A percentile compares a stretch with the other conserved stretches of the same genome.
Evolutionary conservation across 2,888 invertebrate species (phyloP).

Genomic region (Aelia acuminata): DNA sequence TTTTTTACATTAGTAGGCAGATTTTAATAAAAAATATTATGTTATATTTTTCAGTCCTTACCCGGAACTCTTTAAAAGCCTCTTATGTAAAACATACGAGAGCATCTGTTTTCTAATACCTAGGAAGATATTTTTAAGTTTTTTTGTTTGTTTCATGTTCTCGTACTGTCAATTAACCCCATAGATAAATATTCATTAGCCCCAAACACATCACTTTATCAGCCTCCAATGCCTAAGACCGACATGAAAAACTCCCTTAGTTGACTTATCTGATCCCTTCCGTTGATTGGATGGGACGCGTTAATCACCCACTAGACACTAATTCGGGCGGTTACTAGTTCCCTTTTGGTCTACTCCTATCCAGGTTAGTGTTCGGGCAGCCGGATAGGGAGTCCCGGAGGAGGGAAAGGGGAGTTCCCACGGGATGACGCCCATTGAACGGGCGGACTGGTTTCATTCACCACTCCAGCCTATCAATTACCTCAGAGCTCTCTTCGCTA

Average conservation of each 20-base stretch:
- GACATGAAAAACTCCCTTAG: neutral
- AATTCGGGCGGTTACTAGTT: neutral
- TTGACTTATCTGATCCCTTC: constrained; percentile 19
- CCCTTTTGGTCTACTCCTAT: neutral
- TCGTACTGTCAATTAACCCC: neutral
- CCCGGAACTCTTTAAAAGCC: too few relatives aligned
- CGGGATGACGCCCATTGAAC: neutral
- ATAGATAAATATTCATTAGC: neutral
- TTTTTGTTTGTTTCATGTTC: neutral
- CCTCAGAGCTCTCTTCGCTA: constrained; percentile 27
- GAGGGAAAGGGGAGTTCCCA: constrained; percentile 24
- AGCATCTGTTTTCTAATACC: neutral
- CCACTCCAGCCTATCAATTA: constrained; percentile 50
- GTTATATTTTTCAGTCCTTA: too few relatives aligned
- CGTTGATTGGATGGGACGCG: neutral
- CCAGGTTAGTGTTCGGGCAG: neutral
- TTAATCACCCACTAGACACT: neutral
- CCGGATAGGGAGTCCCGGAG: neutral
- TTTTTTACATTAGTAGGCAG: too few relatives aligned
- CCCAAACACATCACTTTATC: neutral
- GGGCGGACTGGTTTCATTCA: constrained; percentile 50
- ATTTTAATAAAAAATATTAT: too few relatives aligned
- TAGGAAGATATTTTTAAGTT: neutral
- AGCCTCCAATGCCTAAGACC: neutral
- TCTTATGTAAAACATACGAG: neutral